Evolutionary conservation across 2,113 vertebrate species (phyloP).

Genomic region (Rhea americana): DNA sequence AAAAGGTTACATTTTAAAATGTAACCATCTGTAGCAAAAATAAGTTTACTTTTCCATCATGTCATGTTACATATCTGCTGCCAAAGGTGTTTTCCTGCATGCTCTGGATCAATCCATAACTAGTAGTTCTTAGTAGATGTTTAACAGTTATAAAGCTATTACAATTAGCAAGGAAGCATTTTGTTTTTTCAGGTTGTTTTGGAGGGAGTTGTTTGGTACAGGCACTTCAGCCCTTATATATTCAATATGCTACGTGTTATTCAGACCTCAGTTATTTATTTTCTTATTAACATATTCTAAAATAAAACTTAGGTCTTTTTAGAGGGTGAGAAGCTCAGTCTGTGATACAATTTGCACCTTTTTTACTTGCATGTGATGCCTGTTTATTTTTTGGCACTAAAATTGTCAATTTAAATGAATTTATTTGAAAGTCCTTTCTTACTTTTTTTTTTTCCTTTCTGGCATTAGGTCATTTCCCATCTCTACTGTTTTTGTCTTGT

Average conservation of each 20-base stretch:
- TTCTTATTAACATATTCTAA: background rate
- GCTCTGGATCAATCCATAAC: background rate
- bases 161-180: background rate
- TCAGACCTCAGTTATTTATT: background rate
- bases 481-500: background rate
- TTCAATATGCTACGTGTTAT: background rate
- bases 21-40: conserved; percentile 39
- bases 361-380: background rate
- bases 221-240: background rate
- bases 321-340: background rate
- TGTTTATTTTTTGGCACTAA: background rate
- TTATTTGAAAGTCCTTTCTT: background rate
- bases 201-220: background rate
- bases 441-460: background rate
- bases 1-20: conserved; percentile 54
- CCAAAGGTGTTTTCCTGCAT: background rate
- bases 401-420: background rate
- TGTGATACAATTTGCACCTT: background rate
- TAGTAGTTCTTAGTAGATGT: background rate
- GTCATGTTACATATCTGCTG: background rate
- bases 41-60: background rate
- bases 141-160: background rate
- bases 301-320: too few relatives aligned
- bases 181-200: background rate
- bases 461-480: background rate